phyloP scores from a whole-genome alignment of 2,888 invertebrate genomes.

The Ophion costatus region DNA sequence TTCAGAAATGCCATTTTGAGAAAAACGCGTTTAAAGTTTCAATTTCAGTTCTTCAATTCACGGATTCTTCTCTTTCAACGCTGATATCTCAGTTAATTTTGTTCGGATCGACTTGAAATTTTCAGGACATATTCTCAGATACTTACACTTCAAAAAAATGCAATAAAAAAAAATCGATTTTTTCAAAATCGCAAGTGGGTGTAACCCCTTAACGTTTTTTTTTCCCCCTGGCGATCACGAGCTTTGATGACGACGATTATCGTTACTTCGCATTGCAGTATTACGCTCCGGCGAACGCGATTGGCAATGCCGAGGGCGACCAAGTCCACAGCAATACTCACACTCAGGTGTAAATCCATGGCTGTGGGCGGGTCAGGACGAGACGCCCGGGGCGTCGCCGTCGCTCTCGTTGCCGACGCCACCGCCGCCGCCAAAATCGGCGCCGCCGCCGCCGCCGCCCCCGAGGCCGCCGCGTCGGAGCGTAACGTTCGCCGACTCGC shows the following conservation, averaged over 20 bases:
- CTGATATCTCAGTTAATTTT: no score
- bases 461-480: constrained; percentile 78
- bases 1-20: no score
- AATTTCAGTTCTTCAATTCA: no score
- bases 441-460: constrained; percentile 76
- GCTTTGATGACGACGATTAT: not conserved
- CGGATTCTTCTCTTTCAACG: no score
- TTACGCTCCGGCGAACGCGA: constrained; percentile 92
- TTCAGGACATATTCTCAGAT: no score
- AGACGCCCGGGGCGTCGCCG: constrained; percentile 76
- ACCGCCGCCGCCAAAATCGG: constrained; percentile 77
- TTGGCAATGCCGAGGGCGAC: constrained; percentile 89
- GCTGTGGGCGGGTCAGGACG: constrained; percentile 77
- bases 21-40: no score
- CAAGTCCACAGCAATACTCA: constrained; percentile 93
- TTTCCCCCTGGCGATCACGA: not conserved
- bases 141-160: no score
- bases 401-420: constrained; percentile 79
- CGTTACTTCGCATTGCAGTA: constrained; percentile 86
- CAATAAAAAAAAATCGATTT: no score
- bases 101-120: no score
- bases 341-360: constrained; percentile 91
- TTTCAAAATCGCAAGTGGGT: no score
- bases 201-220: no score
- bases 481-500: constrained; percentile 82